Evolutionary conservation across 2,113 vertebrate species (phyloP), one percentile per base, ranked within the genome.

Genomic region (Poecilia latipinna): DNA sequence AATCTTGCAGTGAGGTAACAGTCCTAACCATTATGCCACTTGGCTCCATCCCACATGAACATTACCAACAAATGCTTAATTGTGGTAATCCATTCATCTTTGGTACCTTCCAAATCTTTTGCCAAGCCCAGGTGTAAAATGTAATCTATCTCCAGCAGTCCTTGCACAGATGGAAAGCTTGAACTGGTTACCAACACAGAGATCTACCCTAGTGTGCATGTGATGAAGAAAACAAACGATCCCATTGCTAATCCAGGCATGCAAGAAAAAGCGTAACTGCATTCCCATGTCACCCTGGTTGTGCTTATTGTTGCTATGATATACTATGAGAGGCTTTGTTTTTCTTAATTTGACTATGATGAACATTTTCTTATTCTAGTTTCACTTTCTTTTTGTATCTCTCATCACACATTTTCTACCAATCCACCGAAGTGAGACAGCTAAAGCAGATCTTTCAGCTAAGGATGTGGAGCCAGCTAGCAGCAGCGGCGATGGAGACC

Each of bases 361-460:
- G 0, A 57, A 57, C 51, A 57, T 57, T 57, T 57, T n/a, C 51
- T 57, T 57, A 24, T 24, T 57, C 51, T 57, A n/a, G 51, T 57
- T 51, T 75, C 37, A 39, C 42, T 24, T 48, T 74, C 86, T 77
- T 67, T 86, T 12, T 61, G 32, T 69, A 82, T 83, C 86, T 68
- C 83, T 37, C 78, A 60, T 74, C 72, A 76, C 77, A 90, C 70
- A 86, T 44, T 78, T 24, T 71, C 68, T 48, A 68, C 22, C 24
- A 2, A 89, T 72, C 4, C 31, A n/a, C 67, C 12, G 8, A 96
- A 99, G 97, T 37, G 96, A 95, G 70, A 85, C 94, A 64, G 93
- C 72, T 33, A 93, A 92, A 80, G 89, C 83, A 19, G 91, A 92
- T 19, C 77, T 86, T 32, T 37, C 89, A 68, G 74, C 86, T 3